phyloP scores from a whole-genome alignment of 2,797 vertebrate genomes.

The Falco naumanni region DNA sequence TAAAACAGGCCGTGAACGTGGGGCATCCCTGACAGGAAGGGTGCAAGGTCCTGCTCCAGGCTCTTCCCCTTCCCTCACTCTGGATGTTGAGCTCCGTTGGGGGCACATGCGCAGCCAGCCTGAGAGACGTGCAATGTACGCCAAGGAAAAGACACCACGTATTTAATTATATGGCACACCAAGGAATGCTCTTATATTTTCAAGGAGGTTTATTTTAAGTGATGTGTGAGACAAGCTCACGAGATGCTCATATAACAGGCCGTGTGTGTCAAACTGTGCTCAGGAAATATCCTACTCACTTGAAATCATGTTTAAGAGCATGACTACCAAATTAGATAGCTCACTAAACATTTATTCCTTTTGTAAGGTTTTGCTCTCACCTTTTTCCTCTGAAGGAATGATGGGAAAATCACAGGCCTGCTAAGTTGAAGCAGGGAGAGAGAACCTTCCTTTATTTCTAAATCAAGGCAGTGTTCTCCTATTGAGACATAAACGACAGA shows the following conservation, averaged over 20 bases:
- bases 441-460: background rate
- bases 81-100: background rate
- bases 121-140: accelerated
- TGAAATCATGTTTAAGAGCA: background rate
- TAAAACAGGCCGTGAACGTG: background rate
- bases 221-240: background rate
- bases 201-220: background rate
- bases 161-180: background rate
- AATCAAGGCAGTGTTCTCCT: background rate
- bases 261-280: background rate
- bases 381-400: background rate
- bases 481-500: background rate
- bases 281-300: background rate
- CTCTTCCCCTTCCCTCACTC: background rate
- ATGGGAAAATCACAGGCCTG: background rate
- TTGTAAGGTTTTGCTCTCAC: background rate
- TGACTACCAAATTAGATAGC: background rate
- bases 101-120: accelerated
- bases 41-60: background rate
- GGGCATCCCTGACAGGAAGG: background rate
- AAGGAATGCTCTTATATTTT: background rate
- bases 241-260: background rate
- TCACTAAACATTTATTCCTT: background rate
- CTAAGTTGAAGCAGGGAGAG: background rate
- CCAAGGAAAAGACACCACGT: background rate